Conservation (phyloP, 2,888 invertebrate species). For the Heliconius ethilla region DNA sequence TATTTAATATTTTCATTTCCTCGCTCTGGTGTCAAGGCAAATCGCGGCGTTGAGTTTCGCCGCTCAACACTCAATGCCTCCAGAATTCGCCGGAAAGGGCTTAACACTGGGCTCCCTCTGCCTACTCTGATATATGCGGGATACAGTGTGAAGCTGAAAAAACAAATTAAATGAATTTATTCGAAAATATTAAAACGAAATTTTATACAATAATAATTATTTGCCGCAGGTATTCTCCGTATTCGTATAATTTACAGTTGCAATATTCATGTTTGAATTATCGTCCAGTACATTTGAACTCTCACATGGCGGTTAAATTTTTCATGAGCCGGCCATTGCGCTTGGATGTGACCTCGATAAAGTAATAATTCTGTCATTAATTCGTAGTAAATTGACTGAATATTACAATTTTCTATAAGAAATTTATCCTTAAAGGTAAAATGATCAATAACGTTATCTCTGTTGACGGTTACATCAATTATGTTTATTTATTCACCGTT, state of each 20-base stretch:
- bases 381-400: not conserved
- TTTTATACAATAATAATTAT: not conserved
- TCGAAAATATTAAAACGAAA: not conserved
- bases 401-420: not conserved
- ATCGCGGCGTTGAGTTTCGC: too few species aligned
- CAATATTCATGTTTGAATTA: constrained; percentile 21
- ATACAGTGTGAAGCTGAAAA: too few species aligned
- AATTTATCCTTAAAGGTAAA: not conserved
- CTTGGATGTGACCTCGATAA: constrained; percentile 10
- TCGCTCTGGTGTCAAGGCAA: too few species aligned
- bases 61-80: too few species aligned
- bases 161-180: too few species aligned
- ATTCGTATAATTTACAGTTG: not conserved
- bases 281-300: constrained; percentile 5
- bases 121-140: too few species aligned
- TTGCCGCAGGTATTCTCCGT: not conserved
- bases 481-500: not conserved
- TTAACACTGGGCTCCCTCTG: too few species aligned
- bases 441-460: not conserved
- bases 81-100: too few species aligned
- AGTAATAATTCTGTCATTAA: not conserved
- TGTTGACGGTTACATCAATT: not conserved
- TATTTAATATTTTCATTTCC: too few species aligned
- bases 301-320: constrained; percentile 9
- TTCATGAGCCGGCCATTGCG: constrained; percentile 16